Evolutionary conservation across 2,797 vertebrate species (phyloP), one percentile per base, ranked within the genome.

Genomic region (Denticeps clupeoides): DNA sequence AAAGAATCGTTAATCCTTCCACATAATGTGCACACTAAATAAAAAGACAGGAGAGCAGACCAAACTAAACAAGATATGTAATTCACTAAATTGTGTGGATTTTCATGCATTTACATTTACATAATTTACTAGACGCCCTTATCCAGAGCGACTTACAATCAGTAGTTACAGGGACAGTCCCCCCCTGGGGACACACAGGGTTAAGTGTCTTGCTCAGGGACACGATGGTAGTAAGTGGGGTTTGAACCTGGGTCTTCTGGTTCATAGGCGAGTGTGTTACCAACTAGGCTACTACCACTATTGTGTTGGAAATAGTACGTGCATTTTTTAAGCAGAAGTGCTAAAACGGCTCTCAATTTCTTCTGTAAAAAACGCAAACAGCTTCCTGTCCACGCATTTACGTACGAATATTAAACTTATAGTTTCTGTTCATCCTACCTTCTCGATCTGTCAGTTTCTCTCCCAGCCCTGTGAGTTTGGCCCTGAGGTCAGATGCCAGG

Each of bases 381-480:
- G 7, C 24, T 13, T 18, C 6, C 19, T 21, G 7, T 11, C n/a
- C 10, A 31, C 5, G 5, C 26, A n/a, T 23, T 10, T 33, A 18
- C 11, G 24, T 21, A n/a, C 37, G 16, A 21, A 7, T 18, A 5
- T 5, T 10, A n/a, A 7, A 21, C 27, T 27, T 47, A 3, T 5
- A 10, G 12, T 24, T 11, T 27, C 24, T 27, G 22, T 8, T n/a
- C 13, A 13, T 27, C 32, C 68, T 74, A 90, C 88, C 90, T 71
- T 92, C 90, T 3, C 75, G 64, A 25, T 85, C 43, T 0, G 79
- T 83, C 5, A 92, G 82, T 41, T 80, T 88, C 68, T 94, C 89
- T 1, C 89, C 89, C 0, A 86, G 64, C 0, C 59, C 53, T 0
- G 67, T 89, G 16, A 92, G 86, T 45, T 87, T 89, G 40, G 84